Percentiles rank a stretch among this genome's conserved stretches.
Conservation (phyloP, 2,888 invertebrate species). For the Calameuta pallipes region DNA sequence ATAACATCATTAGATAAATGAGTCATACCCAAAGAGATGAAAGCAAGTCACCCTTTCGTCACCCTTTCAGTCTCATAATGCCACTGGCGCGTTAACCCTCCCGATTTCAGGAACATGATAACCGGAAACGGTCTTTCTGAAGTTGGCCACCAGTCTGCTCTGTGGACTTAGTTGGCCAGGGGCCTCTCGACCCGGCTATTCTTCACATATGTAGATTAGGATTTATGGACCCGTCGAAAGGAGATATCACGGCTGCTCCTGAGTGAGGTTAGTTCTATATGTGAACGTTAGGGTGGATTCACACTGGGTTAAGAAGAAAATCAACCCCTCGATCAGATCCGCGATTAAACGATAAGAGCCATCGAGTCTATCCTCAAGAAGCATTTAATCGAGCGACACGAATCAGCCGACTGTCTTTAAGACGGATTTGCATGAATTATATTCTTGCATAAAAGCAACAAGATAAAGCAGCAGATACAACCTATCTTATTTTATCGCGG, state of each 20-base stretch:
- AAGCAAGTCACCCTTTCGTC: background rate
- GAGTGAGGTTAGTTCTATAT: background rate
- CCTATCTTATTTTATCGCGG: background rate
- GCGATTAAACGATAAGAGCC: background rate
- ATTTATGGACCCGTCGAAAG: conserved; percentile 14
- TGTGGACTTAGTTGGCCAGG: background rate
- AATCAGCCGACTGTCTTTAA: background rate
- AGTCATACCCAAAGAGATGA: background rate
- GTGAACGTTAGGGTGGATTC: background rate
- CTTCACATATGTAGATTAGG: conserved; percentile 24
- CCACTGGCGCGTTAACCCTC: background rate
- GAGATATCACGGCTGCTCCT: background rate
- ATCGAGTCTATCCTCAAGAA: background rate
- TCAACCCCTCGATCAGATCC: background rate
- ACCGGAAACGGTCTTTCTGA: background rate
- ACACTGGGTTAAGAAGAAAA: background rate
- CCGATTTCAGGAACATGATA: background rate
- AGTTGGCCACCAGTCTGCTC: background rate
- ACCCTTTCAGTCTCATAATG: background rate
- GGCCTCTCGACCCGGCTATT: conserved; percentile 6
- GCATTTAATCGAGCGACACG: background rate
- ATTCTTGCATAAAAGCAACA: background rate
- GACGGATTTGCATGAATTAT: background rate
- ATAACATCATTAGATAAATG: background rate
- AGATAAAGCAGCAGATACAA: background rate